phyloP scores from a whole-genome alignment of 2,113 vertebrate species.

The Heterocephalus glaber region DNA sequence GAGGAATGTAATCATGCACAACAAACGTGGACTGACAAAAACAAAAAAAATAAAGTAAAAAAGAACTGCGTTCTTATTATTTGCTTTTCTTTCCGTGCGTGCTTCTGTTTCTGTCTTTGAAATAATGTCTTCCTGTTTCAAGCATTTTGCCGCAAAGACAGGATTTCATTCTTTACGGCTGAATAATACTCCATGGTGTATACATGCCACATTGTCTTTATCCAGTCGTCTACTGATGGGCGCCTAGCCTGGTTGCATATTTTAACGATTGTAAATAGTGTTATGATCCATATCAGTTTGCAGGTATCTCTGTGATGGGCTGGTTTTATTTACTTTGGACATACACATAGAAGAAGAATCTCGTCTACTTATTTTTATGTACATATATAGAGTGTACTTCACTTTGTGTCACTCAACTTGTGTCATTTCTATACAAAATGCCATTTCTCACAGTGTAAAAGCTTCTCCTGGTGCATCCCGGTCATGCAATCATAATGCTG shows the following conservation, averaged over 20 bases:
- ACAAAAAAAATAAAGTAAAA: background rate
- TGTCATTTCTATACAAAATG: background rate
- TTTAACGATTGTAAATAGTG: rapidly evolving
- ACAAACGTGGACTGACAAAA: too few relatives aligned
- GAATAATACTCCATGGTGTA: background rate
- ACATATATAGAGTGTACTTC: background rate
- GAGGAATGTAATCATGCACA: too few relatives aligned
- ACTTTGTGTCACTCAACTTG: background rate
- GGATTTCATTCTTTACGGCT: background rate
- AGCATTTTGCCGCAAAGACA: background rate
- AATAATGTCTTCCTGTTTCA: background rate
- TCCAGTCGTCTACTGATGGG: background rate
- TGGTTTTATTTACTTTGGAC: background rate
- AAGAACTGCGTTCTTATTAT: background rate
- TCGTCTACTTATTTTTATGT: background rate
- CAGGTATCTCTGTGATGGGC: background rate
- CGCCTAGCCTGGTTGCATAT: background rate
- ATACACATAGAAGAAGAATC: background rate
- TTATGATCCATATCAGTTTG: background rate
- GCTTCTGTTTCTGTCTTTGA: background rate
- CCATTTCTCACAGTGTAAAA: background rate
- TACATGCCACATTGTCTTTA: background rate
- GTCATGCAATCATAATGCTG: background rate
- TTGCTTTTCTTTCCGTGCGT: background rate
- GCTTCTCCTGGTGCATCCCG: background rate